Percentiles rank a stretch among this genome's conserved stretches.
These are phyloP conservation scores for Balaenoptera acutorostrata DNA, from an alignment of 2,113 vertebrate genomes.

Conservation along the genomic window DNA sequence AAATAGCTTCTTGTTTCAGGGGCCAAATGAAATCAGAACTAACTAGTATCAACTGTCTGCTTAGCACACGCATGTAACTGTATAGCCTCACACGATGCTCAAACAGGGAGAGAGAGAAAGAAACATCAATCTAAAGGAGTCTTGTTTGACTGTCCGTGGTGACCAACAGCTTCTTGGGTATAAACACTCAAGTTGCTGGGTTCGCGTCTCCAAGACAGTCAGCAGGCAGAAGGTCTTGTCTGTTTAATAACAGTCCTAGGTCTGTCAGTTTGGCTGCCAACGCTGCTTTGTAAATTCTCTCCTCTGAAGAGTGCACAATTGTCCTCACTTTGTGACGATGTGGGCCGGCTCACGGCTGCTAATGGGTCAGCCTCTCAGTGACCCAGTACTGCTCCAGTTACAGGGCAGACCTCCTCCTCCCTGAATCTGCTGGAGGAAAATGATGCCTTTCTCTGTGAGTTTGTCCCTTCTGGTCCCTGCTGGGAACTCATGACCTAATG, in stretches of 20 bases:
- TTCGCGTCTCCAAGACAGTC: neutral
- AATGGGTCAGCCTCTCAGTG: conserved; percentile 24
- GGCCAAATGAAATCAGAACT: neutral
- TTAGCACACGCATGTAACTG: neutral
- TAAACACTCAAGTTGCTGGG: neutral
- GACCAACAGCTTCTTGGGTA: neutral
- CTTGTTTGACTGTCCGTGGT: neutral
- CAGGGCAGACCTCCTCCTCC: neutral
- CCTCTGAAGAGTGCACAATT: neutral
- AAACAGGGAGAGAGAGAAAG: neutral
- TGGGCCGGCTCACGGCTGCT: neutral
- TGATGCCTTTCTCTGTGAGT: neutral
- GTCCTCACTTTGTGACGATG: neutral
- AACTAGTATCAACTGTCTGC: neutral
- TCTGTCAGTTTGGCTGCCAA: neutral
- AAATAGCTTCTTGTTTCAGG: neutral
- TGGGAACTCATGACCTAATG: neutral
- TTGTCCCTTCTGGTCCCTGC: neutral
- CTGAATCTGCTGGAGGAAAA: neutral
- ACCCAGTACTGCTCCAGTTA: neutral
- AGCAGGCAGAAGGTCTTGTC: neutral
- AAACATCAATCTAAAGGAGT: neutral
- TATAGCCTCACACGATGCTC: neutral
- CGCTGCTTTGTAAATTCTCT: neutral
- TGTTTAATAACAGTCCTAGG: conserved; percentile 2